These are phyloP conservation scores for Pheosia tremula DNA, from an alignment of 2,888 invertebrate species.

Conservation along the genomic window DNA sequence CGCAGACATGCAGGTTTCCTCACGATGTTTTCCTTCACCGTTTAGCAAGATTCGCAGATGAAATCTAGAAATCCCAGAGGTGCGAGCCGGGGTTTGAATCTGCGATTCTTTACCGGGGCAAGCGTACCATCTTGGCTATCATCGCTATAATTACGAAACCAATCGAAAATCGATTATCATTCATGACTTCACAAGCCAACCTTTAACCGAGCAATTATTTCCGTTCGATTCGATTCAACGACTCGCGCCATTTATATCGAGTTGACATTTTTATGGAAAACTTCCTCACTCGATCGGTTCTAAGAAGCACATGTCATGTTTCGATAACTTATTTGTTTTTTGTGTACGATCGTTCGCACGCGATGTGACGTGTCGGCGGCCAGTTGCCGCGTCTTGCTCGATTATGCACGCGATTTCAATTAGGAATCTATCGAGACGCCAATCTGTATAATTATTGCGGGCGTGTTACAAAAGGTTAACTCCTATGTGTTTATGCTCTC, in stretches of 20 bases:
- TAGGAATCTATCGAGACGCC: conserved; percentile 37
- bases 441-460: conserved; percentile 62
- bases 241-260: conserved; percentile 26
- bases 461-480: conserved; percentile 43
- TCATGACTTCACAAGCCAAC: neutral
- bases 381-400: conserved; percentile 55
- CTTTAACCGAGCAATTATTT: conserved; percentile 16
- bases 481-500: conserved; percentile 35
- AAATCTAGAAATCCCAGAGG: no score
- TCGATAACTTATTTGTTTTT: conserved; percentile 51
- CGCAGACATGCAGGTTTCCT: no score
- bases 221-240: conserved; percentile 11
- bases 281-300: conserved; percentile 39
- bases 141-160: neutral
- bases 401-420: conserved; percentile 72
- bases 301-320: conserved; percentile 55
- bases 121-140: no score
- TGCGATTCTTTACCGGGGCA: no score
- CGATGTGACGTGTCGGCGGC: conserved; percentile 64
- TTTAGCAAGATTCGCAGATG: no score
- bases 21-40: no score
- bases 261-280: conserved; percentile 34
- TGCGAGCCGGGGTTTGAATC: no score
- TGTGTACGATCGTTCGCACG: conserved; percentile 52
- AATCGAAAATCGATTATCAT: neutral